Conservation (phyloP, 2,797 vertebrate species). For the Chromobotia macracanthus region DNA sequence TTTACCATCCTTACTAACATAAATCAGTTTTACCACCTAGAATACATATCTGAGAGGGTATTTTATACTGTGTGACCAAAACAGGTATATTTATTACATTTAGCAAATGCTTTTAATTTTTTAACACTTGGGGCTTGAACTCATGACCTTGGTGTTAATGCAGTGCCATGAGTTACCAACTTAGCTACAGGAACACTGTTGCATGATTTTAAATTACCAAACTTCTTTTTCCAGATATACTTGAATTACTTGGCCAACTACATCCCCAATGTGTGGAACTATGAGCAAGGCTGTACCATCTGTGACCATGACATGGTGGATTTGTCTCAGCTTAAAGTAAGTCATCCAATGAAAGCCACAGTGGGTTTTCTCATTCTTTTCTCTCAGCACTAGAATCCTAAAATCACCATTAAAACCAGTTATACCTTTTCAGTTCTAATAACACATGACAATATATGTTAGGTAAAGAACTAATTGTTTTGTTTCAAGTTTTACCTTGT, state of each 20-base stretch:
- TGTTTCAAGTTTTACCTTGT: constrained; percentile 35
- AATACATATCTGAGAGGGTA: background rate
- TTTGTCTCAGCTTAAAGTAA: constrained; percentile 83
- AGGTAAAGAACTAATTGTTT: constrained; percentile 2
- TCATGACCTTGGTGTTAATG: background rate
- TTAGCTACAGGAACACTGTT: background rate
- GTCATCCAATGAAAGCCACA: constrained; percentile 65
- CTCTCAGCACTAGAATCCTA: constrained; percentile 4
- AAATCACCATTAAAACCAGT: background rate
- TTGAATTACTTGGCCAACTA: constrained; percentile 96
- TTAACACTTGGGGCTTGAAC: background rate
- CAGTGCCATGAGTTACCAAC: background rate
- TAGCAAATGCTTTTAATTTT: background rate
- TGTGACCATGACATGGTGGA: constrained; percentile 87
- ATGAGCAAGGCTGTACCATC: constrained; percentile 84
- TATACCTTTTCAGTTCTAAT: constrained; percentile 21
- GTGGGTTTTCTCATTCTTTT: constrained; percentile 35
- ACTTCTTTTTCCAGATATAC: constrained; percentile 80
- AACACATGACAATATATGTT: constrained; percentile 8
- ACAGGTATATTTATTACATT: background rate
- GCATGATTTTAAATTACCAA: background rate
- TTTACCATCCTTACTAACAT: constrained; percentile 8
- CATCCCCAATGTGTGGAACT: constrained; percentile 93
- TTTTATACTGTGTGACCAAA: background rate
- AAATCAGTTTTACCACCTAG: constrained; percentile 2